phyloP scores from a whole-genome alignment of 2,888 invertebrate species.

The Zaprionus lineosus region DNA sequence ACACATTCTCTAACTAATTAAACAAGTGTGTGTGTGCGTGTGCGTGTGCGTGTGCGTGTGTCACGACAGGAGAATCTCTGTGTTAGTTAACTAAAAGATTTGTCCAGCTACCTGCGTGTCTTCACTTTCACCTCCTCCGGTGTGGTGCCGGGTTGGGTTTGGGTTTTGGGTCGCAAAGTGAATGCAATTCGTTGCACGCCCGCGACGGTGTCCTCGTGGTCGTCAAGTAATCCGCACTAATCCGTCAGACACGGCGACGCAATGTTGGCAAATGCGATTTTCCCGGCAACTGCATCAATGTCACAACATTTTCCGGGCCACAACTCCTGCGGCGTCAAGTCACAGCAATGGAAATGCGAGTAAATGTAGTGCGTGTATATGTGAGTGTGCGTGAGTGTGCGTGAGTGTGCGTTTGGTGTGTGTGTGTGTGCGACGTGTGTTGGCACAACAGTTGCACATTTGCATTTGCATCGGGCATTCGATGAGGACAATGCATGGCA shows the following conservation, averaged over 20 bases:
- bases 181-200: neutral
- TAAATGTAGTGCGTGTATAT: too few species aligned
- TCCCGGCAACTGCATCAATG: constrained; percentile 72
- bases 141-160: neutral
- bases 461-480: constrained; percentile 45
- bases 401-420: too few species aligned
- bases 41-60: too few species aligned
- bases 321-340: constrained; percentile 27
- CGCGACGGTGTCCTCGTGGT: constrained; percentile 3
- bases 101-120: constrained; percentile 56
- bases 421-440: constrained; percentile 62
- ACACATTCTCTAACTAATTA: too few species aligned
- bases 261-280: constrained; percentile 74
- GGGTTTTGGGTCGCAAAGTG: neutral
- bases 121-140: constrained; percentile 56
- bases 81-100: constrained; percentile 27
- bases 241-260: constrained; percentile 60
- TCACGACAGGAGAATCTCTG: constrained; percentile 33
- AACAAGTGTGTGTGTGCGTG: too few species aligned
- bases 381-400: too few species aligned
- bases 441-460: constrained; percentile 70
- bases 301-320: constrained; percentile 61
- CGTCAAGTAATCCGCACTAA: constrained; percentile 62
- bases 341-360: constrained; percentile 32
- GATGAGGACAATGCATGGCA: constrained; percentile 29